Percentiles rank a stretch among this genome's conserved stretches.
phyloP scores from a whole-genome alignment of 64 coral and sea anemone species.

The Dendronephthya gigantea region DNA sequence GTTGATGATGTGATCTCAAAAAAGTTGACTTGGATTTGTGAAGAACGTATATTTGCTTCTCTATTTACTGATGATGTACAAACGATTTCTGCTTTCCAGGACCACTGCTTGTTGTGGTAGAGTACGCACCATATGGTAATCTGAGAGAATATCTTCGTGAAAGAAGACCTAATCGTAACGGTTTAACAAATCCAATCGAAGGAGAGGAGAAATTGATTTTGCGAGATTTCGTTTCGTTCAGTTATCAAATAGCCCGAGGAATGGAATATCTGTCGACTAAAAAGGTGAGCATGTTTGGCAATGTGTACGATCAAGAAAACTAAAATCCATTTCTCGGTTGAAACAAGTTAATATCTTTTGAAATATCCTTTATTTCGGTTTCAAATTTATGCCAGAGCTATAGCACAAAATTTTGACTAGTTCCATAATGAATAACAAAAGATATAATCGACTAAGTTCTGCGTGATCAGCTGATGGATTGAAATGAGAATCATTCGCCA shows the following conservation, averaged over 20 bases:
- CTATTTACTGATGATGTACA: neutral
- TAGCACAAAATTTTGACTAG: no score
- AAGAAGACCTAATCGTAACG: constrained; percentile 36
- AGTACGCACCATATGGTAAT: constrained; percentile 70
- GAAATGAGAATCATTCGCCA: neutral
- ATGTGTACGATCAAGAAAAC: no score
- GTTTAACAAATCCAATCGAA: constrained; percentile 26
- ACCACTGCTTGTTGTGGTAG: constrained; percentile 49
- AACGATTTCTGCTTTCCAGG: neutral
- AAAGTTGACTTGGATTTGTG: neutral
- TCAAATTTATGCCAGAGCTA: no score
- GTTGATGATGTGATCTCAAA: no score
- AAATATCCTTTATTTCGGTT: no score
- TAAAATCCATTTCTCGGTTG: no score
- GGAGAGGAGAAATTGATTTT: constrained; percentile 56
- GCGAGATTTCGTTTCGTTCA: constrained; percentile 59
- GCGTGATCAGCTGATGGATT: no score
- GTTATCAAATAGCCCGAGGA: constrained; percentile 71
- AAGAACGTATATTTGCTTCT: neutral
- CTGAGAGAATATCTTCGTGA: constrained; percentile 63
- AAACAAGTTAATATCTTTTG: no score
- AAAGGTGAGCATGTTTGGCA: constrained; percentile 40
- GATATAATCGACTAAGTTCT: no score
- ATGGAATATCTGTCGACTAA: constrained; percentile 83
- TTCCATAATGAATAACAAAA: no score